Conservation (phyloP, 2,113 vertebrate species). For the Hippocampus abdominalis region DNA sequence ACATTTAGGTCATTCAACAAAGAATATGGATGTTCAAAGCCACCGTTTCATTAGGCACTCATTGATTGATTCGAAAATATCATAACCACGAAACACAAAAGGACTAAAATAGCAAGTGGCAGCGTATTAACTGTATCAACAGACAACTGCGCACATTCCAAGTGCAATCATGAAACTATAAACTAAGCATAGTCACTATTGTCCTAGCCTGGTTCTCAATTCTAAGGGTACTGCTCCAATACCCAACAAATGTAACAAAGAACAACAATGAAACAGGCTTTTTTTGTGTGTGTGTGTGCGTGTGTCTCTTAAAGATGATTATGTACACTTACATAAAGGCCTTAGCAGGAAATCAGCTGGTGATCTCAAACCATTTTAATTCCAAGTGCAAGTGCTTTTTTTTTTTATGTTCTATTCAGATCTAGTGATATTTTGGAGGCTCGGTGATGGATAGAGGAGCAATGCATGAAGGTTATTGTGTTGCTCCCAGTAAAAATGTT, state of each 20-base stretch:
- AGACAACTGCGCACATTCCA: conserved; percentile 1
- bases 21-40: conserved; percentile 8
- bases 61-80: not conserved
- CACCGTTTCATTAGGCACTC: not conserved
- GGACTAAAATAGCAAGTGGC: not conserved
- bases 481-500: conserved; percentile 38
- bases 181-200: conserved; percentile 44
- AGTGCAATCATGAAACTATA: not conserved
- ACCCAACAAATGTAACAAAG: conserved; percentile 4
- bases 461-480: conserved; percentile 40
- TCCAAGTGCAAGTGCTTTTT: not conserved
- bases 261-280: not conserved
- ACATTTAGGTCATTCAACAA: conserved; percentile 8
- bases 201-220: not conserved
- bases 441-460: conserved; percentile 22
- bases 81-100: not conserved
- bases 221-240: not conserved
- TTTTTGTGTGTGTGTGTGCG: too few relatives aligned
- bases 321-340: conserved; percentile 6
- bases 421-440: conserved; percentile 11
- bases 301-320: not conserved
- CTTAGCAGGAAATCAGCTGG: conserved; percentile 32
- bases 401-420: not conserved
- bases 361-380: conserved; percentile 13
- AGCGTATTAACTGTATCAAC: not conserved